Evolutionary conservation across 2,113 vertebrate species (phyloP), one percentile per base, ranked within the genome.

Genomic region (Synchiropus splendidus): DNA sequence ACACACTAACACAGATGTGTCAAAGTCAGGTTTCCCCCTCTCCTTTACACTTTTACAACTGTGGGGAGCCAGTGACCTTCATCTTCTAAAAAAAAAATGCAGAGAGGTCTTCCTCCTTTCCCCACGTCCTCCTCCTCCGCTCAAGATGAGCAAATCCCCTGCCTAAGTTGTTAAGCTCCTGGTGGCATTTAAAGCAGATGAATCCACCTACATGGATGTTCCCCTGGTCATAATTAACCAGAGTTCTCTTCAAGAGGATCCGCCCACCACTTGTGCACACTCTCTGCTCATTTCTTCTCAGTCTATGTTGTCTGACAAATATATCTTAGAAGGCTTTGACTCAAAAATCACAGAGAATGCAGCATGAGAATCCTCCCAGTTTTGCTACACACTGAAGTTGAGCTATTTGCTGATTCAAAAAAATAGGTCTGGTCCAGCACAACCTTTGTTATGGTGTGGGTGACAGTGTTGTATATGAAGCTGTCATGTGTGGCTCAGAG

Each of bases 401-500:
- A 27, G 8, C 21, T 8, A 27, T 27, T 4, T 27, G 21, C 21
- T 27, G 21, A 8, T 27, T 27, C 8, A 27, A 27, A 27, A 4
- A 27, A 27, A 27, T 8, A 27, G 21, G 4, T 27, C 4, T 27
- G 8, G 8, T 27, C 21, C 21, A 27, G 8, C 21, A 27, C 21
- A 27, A 27, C 21, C 1, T 15, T 14, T 36, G 36, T 37, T 14
- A 12, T 8, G 31, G 46, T 45, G 56, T 18, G 15, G 21, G 54
- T 54, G 44, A 3, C 10, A 5, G 51, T 33, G 68, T 55, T 2
- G 21, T 34, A 27, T 53, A 70, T 32, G 10, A 38, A 48, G 44
- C 43, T 27, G 54, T 59, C 65, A 79, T 80, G 85, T 84, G 76
- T 47, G 75, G 79, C 54, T 79, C 60, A 21, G 85, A 88, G 61